phyloP scores from a whole-genome alignment of 2,888 invertebrate genomes.

The Polia nebulosa region DNA sequence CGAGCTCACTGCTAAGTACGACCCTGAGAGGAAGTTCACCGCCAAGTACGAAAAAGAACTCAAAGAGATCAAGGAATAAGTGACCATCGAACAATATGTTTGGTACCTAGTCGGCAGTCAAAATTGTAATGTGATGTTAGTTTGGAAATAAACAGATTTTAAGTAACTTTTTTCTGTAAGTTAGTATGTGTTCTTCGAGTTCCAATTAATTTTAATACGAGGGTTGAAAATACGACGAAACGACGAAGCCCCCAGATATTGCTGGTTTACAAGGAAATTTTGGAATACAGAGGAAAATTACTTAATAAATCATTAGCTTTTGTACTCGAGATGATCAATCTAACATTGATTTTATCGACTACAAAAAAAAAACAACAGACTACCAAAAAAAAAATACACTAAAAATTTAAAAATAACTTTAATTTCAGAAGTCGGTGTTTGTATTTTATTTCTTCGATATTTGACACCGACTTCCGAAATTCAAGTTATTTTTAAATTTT shows the following conservation, averaged over 20 bases:
- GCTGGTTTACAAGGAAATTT: too few relatives aligned
- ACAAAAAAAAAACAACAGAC: too few relatives aligned
- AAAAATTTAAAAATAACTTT: too few relatives aligned
- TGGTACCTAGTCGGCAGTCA: not conserved
- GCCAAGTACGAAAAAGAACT: conserved; percentile 79
- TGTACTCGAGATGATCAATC: not conserved
- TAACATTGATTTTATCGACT: not conserved
- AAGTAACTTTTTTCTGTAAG: conserved; percentile 1
- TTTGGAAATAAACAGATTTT: conserved; percentile 24
- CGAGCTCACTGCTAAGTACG: conserved; percentile 80
- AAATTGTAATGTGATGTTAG: conserved; percentile 33
- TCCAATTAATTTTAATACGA: not conserved
- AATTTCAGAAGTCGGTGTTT: too few relatives aligned
- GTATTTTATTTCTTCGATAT: too few relatives aligned
- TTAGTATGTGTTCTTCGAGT: not conserved
- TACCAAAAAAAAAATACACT: too few relatives aligned
- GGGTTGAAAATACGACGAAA: not conserved
- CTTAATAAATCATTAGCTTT: not conserved
- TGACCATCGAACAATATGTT: not conserved
- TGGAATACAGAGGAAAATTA: not conserved
- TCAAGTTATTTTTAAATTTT: too few relatives aligned
- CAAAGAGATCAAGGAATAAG: conserved; percentile 64
- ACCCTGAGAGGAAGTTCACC: conserved; percentile 78
- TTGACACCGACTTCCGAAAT: too few relatives aligned
- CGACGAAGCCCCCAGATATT: too few relatives aligned